Percentiles rank a stretch among this genome's conserved stretches.
phyloP scores from a whole-genome alignment of 1,140 invertebrate genomes.

The Papilio glaucus region DNA sequence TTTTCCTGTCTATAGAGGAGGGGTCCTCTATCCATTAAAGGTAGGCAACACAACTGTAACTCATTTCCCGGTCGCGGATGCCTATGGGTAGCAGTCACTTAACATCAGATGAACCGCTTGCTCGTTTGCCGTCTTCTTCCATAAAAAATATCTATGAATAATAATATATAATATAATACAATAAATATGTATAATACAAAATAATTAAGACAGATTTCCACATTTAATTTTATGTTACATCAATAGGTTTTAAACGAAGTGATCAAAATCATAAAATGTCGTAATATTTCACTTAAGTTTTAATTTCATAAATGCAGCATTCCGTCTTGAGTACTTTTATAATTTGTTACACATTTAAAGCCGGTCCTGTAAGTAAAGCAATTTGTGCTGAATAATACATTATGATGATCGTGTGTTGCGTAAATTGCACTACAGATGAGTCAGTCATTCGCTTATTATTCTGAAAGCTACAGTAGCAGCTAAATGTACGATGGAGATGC shows the following conservation, averaged over 20 bases:
- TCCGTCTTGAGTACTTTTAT: constrained; percentile 27
- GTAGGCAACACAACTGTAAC: too few species aligned
- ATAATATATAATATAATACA: too few species aligned
- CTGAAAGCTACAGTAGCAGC: too few species aligned
- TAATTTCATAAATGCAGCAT: constrained; percentile 7
- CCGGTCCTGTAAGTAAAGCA: constrained; percentile 15
- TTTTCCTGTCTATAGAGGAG: too few species aligned
- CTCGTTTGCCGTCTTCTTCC: too few species aligned
- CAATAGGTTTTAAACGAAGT: neutral
- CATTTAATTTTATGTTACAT: neutral
- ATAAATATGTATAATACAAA: too few species aligned
- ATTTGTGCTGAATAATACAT: constrained; percentile 6
- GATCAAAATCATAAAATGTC: constrained; percentile 1
- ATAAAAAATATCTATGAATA: too few species aligned
- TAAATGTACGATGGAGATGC: too few species aligned
- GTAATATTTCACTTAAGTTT: constrained; percentile 18
- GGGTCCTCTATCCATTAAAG: too few species aligned
- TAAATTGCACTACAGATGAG: neutral
- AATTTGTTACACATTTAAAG: constrained; percentile 20
- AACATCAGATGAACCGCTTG: too few species aligned
- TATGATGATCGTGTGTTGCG: constrained; percentile 5
- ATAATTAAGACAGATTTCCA: neutral
- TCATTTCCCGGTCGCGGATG: too few species aligned
- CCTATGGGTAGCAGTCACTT: too few species aligned
- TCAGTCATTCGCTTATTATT: neutral